Percentiles rank a stretch among this genome's conserved stretches.
Evolutionary conservation across 1,140 invertebrate species (phyloP).

Genomic region (Contarinia nasturtii): DNA sequence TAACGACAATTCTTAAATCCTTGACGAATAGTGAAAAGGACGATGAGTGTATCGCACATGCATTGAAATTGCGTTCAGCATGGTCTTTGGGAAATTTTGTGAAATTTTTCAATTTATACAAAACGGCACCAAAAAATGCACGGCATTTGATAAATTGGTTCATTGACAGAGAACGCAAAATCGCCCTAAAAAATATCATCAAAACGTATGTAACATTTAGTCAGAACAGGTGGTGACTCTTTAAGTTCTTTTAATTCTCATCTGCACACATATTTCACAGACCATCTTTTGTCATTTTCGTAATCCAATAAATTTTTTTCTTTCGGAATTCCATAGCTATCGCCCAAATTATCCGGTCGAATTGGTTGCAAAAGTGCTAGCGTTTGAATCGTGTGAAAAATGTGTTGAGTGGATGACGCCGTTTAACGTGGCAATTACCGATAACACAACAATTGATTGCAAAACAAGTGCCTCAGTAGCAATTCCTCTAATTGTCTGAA

Average conservation of each 20-base stretch:
- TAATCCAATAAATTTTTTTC: too few relatives aligned
- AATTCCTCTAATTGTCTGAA: conserved; percentile 30
- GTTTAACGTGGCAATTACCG: conserved; percentile 56
- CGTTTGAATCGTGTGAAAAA: conserved; percentile 62
- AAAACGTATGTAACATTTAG: conserved; percentile 83
- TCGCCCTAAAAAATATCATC: conserved; percentile 72
- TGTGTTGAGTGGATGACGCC: conserved; percentile 71
- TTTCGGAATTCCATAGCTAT: conserved; percentile 52
- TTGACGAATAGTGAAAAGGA: conserved; percentile 57
- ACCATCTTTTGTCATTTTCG: too few relatives aligned
- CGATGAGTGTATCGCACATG: conserved; percentile 71
- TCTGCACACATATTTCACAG: too few relatives aligned
- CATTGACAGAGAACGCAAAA: conserved; percentile 75
- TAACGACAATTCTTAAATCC: conserved; percentile 72
- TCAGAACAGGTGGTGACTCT: too few relatives aligned
- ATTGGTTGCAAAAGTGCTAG: conserved; percentile 68
- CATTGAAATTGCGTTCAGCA: conserved; percentile 67
- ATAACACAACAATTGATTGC: conserved; percentile 63
- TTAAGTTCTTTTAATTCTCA: conserved; percentile 3
- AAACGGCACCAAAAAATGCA: conserved; percentile 79
- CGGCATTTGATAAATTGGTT: conserved; percentile 96
- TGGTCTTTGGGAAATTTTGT: conserved; percentile 85
- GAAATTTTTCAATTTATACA: conserved; percentile 80
- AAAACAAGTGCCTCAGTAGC: conserved; percentile 48
- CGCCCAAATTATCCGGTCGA: conserved; percentile 73